phyloP scores from a whole-genome alignment of 2,113 vertebrate genomes.

The Chloroceryle aenea region DNA sequence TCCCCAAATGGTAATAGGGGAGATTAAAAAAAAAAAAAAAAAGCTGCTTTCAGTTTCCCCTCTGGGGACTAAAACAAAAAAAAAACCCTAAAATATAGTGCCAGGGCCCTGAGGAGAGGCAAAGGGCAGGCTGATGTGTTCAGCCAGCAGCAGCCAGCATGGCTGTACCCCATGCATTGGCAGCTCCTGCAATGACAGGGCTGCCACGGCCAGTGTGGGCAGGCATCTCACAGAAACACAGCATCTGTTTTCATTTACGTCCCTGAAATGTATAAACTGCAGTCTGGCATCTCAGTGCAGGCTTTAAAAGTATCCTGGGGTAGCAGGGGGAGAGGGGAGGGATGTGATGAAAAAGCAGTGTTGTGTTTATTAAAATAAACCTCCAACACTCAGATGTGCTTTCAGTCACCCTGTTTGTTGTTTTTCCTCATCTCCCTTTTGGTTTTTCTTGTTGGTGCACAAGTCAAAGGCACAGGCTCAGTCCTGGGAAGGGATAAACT shows the following conservation, averaged over 20 bases:
- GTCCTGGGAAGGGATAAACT: background rate
- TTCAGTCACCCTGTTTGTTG: background rate
- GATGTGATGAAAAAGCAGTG: background rate
- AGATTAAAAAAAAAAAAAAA: background rate
- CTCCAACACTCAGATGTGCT: background rate
- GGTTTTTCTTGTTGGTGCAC: background rate
- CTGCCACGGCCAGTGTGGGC: rapidly evolving
- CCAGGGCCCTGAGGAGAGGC: background rate
- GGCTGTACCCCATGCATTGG: rapidly evolving
- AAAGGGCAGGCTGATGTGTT: background rate
- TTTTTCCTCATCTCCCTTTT: background rate
- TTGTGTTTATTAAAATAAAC: background rate
- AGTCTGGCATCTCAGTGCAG: background rate
- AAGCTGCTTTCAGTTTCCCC: background rate
- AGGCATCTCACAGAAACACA: rapidly evolving
- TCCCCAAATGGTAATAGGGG: background rate
- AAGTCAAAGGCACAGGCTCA: background rate
- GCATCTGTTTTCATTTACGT: conserved; percentile 4
- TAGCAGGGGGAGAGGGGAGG: background rate
- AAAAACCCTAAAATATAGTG: background rate
- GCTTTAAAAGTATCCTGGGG: background rate
- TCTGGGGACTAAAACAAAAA: background rate
- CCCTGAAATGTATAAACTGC: background rate
- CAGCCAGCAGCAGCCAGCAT: rapidly evolving
- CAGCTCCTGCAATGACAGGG: rapidly evolving